Evolutionary conservation across 1,140 invertebrate genomes (phyloP).

Genomic region (Macrosteles quadrilineatus): DNA sequence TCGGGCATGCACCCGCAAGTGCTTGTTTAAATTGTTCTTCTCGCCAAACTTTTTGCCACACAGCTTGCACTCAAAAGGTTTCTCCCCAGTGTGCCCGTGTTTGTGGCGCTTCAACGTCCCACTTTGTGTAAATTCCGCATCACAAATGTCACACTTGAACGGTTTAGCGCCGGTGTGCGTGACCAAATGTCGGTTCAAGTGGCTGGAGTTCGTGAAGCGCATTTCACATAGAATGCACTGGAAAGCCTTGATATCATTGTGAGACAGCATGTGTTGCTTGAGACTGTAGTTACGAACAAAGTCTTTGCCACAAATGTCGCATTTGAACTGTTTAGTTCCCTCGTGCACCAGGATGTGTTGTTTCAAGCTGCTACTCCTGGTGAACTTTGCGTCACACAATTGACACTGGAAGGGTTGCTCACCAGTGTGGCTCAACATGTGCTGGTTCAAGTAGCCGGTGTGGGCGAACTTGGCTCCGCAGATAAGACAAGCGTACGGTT

Average conservation of each 20-base stretch:
- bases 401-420: not conserved
- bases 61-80: not conserved
- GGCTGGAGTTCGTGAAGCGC: not conserved
- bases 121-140: not conserved
- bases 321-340: not conserved
- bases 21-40: not conserved
- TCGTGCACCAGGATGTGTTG: not conserved
- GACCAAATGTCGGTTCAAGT: not conserved
- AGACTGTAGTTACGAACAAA: not conserved
- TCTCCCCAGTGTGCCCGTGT: not conserved
- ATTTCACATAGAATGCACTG: not conserved
- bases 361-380: not conserved
- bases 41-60: not conserved
- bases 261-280: not conserved
- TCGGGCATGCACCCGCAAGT: not conserved
- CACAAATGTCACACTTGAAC: too few relatives aligned
- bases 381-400: not conserved
- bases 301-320: not conserved
- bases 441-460: not conserved
- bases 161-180: not conserved
- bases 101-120: not conserved
- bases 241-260: not conserved
- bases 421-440: not conserved
- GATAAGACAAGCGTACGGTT: not conserved
- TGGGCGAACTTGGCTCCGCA: not conserved